Evolutionary conservation across 2,113 vertebrate species (phyloP).

Genomic region (Empidonax alnorum): DNA sequence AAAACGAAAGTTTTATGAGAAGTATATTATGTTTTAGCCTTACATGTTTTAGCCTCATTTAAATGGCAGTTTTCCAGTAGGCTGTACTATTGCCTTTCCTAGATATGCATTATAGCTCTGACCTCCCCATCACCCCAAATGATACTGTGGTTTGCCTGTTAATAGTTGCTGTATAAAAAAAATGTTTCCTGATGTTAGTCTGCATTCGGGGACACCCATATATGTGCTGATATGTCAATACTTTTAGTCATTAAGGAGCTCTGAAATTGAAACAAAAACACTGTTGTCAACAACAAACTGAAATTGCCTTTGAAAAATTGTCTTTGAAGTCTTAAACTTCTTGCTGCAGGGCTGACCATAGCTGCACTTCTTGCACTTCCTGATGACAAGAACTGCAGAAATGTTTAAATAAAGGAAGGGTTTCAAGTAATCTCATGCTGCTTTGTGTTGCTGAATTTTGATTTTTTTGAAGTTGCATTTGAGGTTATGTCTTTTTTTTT

Average conservation of each 20-base stretch:
- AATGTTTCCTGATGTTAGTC: neutral
- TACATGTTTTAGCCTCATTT: neutral
- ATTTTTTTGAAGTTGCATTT: neutral
- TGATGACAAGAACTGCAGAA: neutral
- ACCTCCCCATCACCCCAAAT: neutral
- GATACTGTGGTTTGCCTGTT: neutral
- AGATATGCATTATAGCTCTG: neutral
- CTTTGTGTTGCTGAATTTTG: neutral
- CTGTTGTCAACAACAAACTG: neutral
- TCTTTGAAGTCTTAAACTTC: neutral
- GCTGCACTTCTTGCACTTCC: neutral
- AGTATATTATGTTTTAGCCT: neutral
- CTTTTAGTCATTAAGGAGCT: neutral
- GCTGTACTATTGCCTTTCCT: neutral
- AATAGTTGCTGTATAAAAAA: neutral
- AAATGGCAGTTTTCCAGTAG: neutral
- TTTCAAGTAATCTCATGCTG: neutral
- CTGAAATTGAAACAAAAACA: neutral
- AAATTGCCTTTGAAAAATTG: constrained; percentile 12
- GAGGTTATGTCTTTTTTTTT: neutral
- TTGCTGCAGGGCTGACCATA: neutral
- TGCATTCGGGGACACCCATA: neutral
- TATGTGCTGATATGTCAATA: neutral
- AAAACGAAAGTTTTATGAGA: neutral
- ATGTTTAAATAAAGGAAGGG: neutral